Evolutionary conservation across 2,888 invertebrate genomes (phyloP).

Genomic region (Oasisia sp.): DNA sequence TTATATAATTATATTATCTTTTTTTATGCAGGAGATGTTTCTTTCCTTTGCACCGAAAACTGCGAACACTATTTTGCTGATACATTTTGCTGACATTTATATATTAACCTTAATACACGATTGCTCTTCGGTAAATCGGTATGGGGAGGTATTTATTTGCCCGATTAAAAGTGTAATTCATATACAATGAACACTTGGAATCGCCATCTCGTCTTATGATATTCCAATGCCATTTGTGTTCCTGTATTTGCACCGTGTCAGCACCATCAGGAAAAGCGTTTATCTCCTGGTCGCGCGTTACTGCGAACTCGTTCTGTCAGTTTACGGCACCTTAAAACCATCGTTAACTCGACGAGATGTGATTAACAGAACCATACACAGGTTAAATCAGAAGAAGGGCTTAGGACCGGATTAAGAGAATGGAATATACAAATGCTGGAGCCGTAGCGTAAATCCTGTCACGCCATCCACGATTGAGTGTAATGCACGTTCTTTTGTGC

Average conservation of each 20-base stretch:
- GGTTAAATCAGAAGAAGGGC: background rate
- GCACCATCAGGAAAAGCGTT: background rate
- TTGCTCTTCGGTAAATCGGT: too few relatives aligned
- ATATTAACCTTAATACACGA: too few relatives aligned
- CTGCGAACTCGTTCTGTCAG: too few relatives aligned
- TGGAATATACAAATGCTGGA: background rate
- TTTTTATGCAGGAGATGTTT: too few relatives aligned
- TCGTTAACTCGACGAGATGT: background rate
- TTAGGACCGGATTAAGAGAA: background rate
- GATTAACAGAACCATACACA: background rate
- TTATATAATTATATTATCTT: too few relatives aligned
- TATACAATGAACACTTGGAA: too few relatives aligned
- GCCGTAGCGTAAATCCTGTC: background rate
- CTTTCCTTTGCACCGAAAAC: too few relatives aligned
- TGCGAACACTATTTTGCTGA: too few relatives aligned
- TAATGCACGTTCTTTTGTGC: background rate
- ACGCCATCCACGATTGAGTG: background rate
- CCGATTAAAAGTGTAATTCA: too few relatives aligned
- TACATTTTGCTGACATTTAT: too few relatives aligned
- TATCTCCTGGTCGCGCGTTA: background rate
- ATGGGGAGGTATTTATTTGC: too few relatives aligned
- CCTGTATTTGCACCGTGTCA: background rate
- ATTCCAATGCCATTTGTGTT: background rate
- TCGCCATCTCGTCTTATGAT: background rate
- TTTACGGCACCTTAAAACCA: background rate